phyloP scores from a whole-genome alignment of 2,888 invertebrate genomes.

The Coenonympha glycerion region DNA sequence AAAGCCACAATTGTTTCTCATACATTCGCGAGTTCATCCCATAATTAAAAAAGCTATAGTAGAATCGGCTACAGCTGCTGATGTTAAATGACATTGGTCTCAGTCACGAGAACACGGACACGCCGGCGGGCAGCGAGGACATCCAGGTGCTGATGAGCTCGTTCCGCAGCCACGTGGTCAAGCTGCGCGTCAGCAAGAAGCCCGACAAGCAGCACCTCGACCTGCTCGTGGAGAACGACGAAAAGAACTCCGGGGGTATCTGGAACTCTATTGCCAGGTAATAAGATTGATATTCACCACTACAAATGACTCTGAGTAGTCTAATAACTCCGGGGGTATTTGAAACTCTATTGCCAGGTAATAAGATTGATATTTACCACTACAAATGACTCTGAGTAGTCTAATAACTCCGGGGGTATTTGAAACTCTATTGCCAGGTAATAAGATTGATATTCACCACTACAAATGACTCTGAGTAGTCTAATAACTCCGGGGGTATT shows the following conservation, averaged over 20 bases:
- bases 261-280: constrained; percentile 97
- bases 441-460: neutral
- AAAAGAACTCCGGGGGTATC: constrained; percentile 81
- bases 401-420: constrained; percentile 81
- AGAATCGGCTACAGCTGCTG: neutral
- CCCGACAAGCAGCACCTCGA: constrained; percentile 91
- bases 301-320: too few relatives aligned
- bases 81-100: neutral
- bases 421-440: constrained; percentile 97
- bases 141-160: constrained; percentile 88
- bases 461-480: too few relatives aligned
- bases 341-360: constrained; percentile 97
- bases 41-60: too few relatives aligned
- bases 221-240: constrained; percentile 87
- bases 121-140: constrained; percentile 80
- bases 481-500: constrained; percentile 81
- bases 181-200: constrained; percentile 92
- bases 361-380: neutral
- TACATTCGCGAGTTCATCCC: too few relatives aligned
- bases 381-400: too few relatives aligned
- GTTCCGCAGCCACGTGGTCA: constrained; percentile 92
- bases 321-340: constrained; percentile 81
- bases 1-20: too few relatives aligned
- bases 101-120: constrained; percentile 86
- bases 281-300: neutral